A percentile compares a stretch with the other conserved stretches of the same genome.
Evolutionary conservation across 2,797 vertebrate genomes (phyloP).

Genomic region (Lacerta viridis): DNA sequence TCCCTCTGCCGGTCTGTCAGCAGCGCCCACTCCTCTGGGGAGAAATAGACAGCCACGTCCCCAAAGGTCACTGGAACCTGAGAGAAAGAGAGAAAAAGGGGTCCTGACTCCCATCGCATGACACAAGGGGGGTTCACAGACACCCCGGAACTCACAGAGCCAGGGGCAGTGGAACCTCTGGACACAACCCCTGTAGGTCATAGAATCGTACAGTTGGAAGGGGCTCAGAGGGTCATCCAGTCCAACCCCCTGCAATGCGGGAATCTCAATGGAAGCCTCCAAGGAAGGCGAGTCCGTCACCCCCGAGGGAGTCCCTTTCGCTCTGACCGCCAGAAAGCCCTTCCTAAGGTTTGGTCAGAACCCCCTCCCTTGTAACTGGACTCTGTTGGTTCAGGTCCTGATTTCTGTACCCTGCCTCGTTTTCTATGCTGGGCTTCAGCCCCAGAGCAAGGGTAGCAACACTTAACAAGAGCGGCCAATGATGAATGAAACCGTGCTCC

Average conservation of each 20-base stretch:
- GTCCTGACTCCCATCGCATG: accelerated
- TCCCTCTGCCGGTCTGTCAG: slow-evolving; percentile 66
- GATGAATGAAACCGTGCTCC: too few species aligned
- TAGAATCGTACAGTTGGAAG: too few species aligned
- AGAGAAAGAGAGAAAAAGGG: accelerated
- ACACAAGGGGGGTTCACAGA: neutral
- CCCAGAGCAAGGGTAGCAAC: neutral
- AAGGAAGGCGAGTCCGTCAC: too few species aligned
- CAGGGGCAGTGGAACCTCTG: too few species aligned
- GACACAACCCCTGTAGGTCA: too few species aligned
- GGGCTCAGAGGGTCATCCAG: too few species aligned
- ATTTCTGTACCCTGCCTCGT: neutral
- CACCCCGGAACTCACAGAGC: neutral
- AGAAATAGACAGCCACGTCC: slow-evolving; percentile 54
- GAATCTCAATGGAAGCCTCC: too few species aligned
- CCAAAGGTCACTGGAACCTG: slow-evolving; percentile 74
- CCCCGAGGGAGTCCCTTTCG: too few species aligned
- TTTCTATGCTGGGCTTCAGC: neutral
- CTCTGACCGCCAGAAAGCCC: too few species aligned
- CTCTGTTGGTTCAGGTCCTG: neutral
- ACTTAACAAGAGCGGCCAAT: neutral
- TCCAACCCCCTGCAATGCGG: too few species aligned
- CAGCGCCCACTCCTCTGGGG: slow-evolving; percentile 71
- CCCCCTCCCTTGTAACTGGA: too few species aligned
- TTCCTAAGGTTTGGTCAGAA: too few species aligned